Evolutionary conservation across 2,113 vertebrate genomes (phyloP).

Genomic region (pig (Sus scrofa)): T2T-Sscrofa CM000812.6:213296501-213297000

Average conservation of each 20-base stretch:
- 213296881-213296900: background rate
- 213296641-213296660: background rate
- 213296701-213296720: background rate
- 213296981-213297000: background rate
- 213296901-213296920: background rate
- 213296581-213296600: background rate
- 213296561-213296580: background rate
- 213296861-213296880: conserved; percentile 32
- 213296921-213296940: conserved; percentile 12
- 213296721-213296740: background rate
- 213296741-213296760: background rate
- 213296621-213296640: background rate
- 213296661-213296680: background rate
- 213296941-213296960: background rate
- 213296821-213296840: conserved; percentile 46
- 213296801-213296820: conserved; percentile 30
- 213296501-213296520: background rate
- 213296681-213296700: background rate
- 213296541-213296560: background rate
- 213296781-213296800: conserved; percentile 9
- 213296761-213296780: conserved; percentile 16
- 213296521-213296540: background rate
- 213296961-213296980: conserved; percentile 29
- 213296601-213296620: background rate
- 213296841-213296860: conserved; percentile 32